Percentiles rank a stretch among this genome's conserved stretches.
phyloP scores from a whole-genome alignment of 2,888 invertebrate species.

The Rotaria magnacalcarata region DNA sequence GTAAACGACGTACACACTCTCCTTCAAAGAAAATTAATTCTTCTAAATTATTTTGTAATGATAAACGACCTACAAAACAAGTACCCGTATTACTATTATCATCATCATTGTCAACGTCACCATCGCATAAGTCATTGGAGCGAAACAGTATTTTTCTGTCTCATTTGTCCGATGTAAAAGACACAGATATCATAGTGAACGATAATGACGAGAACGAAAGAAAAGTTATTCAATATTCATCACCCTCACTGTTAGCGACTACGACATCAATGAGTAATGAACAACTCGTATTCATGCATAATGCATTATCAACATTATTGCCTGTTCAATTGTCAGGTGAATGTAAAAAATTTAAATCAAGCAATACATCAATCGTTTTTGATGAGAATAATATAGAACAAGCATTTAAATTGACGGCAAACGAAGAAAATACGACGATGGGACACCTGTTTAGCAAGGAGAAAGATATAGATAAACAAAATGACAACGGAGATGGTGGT shows the following conservation, averaged over 20 bases:
- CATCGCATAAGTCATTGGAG: neutral
- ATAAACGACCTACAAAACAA: conserved; percentile 10
- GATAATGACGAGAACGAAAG: conserved; percentile 2
- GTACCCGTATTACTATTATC: neutral
- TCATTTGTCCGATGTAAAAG: conserved; percentile 5
- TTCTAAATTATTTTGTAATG: neutral
- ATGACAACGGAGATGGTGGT: neutral
- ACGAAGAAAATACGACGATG: neutral
- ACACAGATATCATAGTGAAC: neutral
- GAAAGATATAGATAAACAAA: neutral
- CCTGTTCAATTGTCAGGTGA: conserved; percentile 3
- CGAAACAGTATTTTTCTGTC: neutral
- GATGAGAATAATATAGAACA: neutral
- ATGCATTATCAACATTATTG: neutral
- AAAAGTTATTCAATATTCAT: conserved; percentile 22
- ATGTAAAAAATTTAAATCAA: conserved; percentile 10
- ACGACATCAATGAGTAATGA: neutral
- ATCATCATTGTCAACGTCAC: neutral
- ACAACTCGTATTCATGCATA: neutral
- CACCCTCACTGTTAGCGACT: neutral
- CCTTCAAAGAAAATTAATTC: neutral
- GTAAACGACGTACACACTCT: neutral
- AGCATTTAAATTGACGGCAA: neutral
- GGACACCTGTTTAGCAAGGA: neutral
- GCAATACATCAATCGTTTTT: neutral